phyloP scores from a whole-genome alignment of 2,113 vertebrate genomes.

The Clupea harengus region DNA sequence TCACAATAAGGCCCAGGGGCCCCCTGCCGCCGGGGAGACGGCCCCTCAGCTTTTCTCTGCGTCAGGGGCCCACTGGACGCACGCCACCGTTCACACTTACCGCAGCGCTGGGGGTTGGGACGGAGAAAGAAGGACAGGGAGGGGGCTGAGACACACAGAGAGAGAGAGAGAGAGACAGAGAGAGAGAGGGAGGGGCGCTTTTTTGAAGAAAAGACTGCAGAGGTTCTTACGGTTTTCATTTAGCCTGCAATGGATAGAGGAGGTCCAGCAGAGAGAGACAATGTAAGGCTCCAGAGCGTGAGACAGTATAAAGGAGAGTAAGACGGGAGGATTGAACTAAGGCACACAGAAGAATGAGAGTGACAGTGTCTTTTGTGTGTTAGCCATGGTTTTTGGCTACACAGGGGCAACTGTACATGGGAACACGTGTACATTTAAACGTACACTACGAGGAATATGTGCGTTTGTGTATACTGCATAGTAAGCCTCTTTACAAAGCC shows the following conservation, averaged over 20 bases:
- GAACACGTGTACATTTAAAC: not conserved
- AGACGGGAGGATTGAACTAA: not conserved
- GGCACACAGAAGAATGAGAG: too few species aligned
- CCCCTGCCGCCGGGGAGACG: slow-evolving; percentile 11
- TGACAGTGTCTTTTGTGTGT: not conserved
- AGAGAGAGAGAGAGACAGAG: not conserved
- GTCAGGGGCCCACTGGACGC: slow-evolving; percentile 12
- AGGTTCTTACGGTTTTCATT: not conserved
- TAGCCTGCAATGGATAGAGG: not conserved
- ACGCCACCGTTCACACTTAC: slow-evolving; percentile 22
- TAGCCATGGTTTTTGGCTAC: not conserved
- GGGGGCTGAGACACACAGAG: not conserved
- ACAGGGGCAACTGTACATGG: too few species aligned
- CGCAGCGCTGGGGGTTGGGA: not conserved
- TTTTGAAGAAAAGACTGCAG: not conserved
- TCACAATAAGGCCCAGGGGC: slow-evolving; percentile 37
- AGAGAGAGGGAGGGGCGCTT: not conserved
- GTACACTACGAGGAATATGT: not conserved
- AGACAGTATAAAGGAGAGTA: not conserved
- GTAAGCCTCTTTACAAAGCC: not conserved
- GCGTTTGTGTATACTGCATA: too few species aligned
- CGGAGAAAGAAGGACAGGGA: not conserved
- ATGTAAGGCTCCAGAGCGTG: not conserved
- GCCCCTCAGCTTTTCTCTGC: slow-evolving; percentile 24
- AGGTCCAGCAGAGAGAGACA: not conserved